Conservation (phyloP, 2,888 invertebrate species). For the Drosophila antonietae region DNA sequence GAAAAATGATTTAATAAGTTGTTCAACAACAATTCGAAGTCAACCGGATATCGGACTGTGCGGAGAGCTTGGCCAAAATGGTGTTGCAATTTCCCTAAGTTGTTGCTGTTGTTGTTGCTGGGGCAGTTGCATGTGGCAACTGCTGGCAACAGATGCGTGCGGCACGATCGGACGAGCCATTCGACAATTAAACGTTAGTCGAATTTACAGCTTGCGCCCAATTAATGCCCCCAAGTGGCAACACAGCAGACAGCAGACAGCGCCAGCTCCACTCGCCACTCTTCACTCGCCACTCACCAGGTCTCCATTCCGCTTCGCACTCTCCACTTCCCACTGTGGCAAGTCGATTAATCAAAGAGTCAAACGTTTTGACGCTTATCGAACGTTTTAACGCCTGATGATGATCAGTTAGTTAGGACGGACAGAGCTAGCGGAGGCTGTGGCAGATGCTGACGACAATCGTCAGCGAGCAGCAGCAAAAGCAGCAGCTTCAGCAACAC, state of each 20-base stretch:
- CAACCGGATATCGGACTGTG: slow-evolving; percentile 59
- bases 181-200: slow-evolving; percentile 56
- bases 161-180: slow-evolving; percentile 43
- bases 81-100: slow-evolving; percentile 66
- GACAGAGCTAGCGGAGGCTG: slow-evolving; percentile 3
- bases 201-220: slow-evolving; percentile 47
- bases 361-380: slow-evolving; percentile 52
- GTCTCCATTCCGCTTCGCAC: neutral
- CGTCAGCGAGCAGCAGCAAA: slow-evolving; percentile 6
- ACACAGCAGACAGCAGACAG: neutral
- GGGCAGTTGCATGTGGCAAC: slow-evolving; percentile 49
- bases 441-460: slow-evolving; percentile 41
- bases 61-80: slow-evolving; percentile 46
- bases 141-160: slow-evolving; percentile 54
- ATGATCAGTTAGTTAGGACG: slow-evolving; percentile 29
- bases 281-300: neutral
- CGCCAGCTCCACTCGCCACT: slow-evolving; percentile 1
- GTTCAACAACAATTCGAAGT: slow-evolving; percentile 57
- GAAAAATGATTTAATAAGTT: slow-evolving; percentile 68
- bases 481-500: neutral
- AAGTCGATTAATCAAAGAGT: slow-evolving; percentile 52
- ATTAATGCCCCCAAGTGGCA: slow-evolving; percentile 44
- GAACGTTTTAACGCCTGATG: slow-evolving; percentile 52
- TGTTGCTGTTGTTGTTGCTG: slow-evolving; percentile 19
- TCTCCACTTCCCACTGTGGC: slow-evolving; percentile 25